Conservation (phyloP, 92 coral and sea anemone species). For the Anthopleura xanthogrammica region DNA sequence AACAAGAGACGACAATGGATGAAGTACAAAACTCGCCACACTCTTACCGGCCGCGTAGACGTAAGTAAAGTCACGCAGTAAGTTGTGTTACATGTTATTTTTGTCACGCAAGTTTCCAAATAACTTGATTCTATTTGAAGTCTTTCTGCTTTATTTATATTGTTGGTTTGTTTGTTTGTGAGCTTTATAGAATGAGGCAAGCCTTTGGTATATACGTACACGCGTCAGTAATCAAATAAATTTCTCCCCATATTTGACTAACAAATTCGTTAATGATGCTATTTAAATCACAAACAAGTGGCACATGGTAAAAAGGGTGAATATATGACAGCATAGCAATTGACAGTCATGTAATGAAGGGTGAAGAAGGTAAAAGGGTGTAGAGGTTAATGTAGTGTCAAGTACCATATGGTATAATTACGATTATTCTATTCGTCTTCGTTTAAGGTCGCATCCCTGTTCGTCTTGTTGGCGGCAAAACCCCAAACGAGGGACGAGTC, state of each 20-base stretch:
- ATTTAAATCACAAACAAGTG: not conserved
- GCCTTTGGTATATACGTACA: not conserved
- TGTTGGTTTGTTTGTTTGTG: not conserved
- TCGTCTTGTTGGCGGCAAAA: constrained; percentile 36
- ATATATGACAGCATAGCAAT: not conserved
- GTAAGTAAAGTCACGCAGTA: not conserved
- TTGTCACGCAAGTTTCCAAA: too few relatives aligned
- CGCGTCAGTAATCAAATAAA: too few relatives aligned
- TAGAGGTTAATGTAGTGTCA: not conserved
- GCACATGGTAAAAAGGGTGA: not conserved
- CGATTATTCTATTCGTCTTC: not conserved
- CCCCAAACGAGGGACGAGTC: constrained; percentile 53
- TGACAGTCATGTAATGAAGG: not conserved
- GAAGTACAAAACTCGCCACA: constrained; percentile 1
- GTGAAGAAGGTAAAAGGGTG: not conserved
- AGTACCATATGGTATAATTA: not conserved
- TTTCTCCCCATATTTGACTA: too few relatives aligned
- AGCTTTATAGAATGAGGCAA: not conserved
- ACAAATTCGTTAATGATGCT: too few relatives aligned
- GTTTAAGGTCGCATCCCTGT: constrained; percentile 8
- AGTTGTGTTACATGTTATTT: too few relatives aligned
- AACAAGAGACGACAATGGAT: not conserved
- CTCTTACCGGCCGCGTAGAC: not conserved
- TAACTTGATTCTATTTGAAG: not conserved
- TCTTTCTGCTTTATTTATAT: too few relatives aligned